Percentiles rank a stretch among this genome's conserved stretches.
phyloP scores from a whole-genome alignment of 2,797 vertebrate species.

The Coluber constrictor region DNA sequence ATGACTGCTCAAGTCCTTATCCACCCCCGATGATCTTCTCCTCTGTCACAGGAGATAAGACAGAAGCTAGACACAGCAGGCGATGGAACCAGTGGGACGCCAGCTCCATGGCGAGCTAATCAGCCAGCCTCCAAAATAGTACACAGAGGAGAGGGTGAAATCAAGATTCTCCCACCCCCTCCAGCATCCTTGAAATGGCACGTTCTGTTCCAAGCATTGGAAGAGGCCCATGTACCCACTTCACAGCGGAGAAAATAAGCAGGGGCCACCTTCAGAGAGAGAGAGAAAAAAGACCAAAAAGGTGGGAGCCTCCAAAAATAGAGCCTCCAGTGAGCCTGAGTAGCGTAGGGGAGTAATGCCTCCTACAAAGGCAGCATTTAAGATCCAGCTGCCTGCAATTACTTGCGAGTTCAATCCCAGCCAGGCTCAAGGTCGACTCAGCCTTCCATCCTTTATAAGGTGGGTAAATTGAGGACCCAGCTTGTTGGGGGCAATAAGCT shows the following conservation, averaged over 20 bases:
- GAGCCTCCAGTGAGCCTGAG: no score
- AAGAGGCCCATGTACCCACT: background rate
- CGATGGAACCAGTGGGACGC: slow-evolving; percentile 1
- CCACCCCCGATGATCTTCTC: background rate
- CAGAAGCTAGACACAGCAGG: slow-evolving; percentile 31
- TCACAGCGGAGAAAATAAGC: background rate
- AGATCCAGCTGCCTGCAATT: no score
- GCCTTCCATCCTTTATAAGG: no score
- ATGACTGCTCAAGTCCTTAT: background rate
- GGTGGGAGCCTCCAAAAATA: background rate
- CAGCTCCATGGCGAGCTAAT: slow-evolving; percentile 1
- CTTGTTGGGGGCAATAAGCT: no score
- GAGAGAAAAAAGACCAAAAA: background rate
- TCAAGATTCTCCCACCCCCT: background rate
- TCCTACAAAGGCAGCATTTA: no score
- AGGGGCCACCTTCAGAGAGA: background rate
- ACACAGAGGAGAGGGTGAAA: background rate
- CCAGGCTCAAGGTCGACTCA: no score
- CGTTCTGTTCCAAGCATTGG: background rate
- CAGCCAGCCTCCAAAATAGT: slow-evolving; percentile 23
- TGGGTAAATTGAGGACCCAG: no score
- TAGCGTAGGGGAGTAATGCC: no score
- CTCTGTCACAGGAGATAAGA: slow-evolving; percentile 10
- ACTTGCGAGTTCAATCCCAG: no score
- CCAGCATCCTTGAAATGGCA: slow-evolving; percentile 11